Base-by-base conservation (phyloP, 2,113 vertebrate genomes). In the Crocuta crocuta region DNA sequence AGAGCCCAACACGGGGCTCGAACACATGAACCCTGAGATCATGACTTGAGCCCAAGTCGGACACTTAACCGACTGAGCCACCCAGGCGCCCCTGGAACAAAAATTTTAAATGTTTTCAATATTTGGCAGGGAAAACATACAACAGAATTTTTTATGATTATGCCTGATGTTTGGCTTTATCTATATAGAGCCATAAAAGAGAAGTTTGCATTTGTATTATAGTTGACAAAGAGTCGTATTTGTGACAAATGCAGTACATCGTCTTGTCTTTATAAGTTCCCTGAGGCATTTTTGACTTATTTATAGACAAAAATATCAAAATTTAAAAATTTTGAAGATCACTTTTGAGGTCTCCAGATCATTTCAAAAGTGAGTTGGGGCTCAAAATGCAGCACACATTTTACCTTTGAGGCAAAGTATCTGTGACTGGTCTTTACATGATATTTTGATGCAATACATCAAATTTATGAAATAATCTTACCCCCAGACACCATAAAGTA, bases 21-120 rank as follows among this genome's bases (percentile, higher is more conserved):
- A 39, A 39, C 39, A 39, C 39, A 39, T 39, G 39, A 39, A 39
- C 39, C 39, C 39, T 39, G 39, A 39, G 39, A 39, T 39, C 39
- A 39, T 39, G 39, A 39, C 39, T 39, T 39, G 39, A 39, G 39
- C 39, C 39, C 39, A 39, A 39, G 39, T 39, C 39, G 39, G 39
- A 39, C 39, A 4, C 39, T 39, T 39, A 39, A 39, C 39, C 39
- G 39, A 39, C 39, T 39, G 39, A 39, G 39, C 39, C 39, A 39
- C 39, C 39, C 39, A 39, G 39, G 39, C 3, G 39, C 39, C 39
- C 39, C 39, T 48, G 23, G 33, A 92, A 94, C 65, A 95, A 94
- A 89, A 79, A 48, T 79, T 68, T 96, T 7, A 55, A 93, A 58
- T 92, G 68, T 85, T 97, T 94, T 26, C 26, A 91, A 96, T 93